These are phyloP conservation scores for Drosophila mulleri DNA, from an alignment of 2,888 invertebrate species.

Conservation along the genomic window DNA sequence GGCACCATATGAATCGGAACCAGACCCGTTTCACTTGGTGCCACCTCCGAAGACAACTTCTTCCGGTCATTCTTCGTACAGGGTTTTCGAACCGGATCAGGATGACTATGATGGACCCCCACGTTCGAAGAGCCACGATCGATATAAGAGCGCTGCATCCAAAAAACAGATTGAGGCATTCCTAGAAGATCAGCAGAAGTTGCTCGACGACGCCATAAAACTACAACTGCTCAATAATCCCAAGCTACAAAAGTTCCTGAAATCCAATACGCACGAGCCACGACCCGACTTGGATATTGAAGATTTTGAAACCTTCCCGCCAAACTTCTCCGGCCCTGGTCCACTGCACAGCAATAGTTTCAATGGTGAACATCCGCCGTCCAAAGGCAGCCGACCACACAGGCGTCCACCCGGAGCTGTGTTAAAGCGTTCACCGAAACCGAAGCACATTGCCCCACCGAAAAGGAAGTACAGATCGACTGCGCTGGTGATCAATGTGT, in stretches of 20 bases:
- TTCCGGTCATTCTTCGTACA: conserved; percentile 66
- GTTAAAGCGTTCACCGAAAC: conserved; percentile 65
- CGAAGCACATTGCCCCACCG: conserved; percentile 63
- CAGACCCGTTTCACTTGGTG: conserved; percentile 80
- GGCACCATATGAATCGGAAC: conserved; percentile 73
- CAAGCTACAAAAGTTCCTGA: conserved; percentile 77
- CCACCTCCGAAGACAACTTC: conserved; percentile 72
- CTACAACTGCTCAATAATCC: conserved; percentile 79
- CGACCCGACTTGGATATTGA: conserved; percentile 73
- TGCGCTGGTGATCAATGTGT: conserved; percentile 80
- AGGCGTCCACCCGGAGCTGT: conserved; percentile 72
- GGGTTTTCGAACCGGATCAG: conserved; percentile 76
- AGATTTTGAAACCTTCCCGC: conserved; percentile 76
- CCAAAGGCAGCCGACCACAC: conserved; percentile 58
- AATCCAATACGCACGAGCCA: conserved; percentile 68
- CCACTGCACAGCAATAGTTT: conserved; percentile 54
- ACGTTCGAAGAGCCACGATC: conserved; percentile 67
- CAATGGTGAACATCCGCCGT: conserved; percentile 58
- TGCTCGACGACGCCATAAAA: conserved; percentile 81
- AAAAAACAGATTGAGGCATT: conserved; percentile 82
- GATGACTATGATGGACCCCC: conserved; percentile 72
- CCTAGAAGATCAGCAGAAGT: conserved; percentile 80
- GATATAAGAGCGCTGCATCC: conserved; percentile 79
- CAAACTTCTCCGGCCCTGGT: conserved; percentile 64
- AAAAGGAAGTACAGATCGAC: conserved; percentile 79